Percentiles rank a stretch among this genome's conserved stretches.
phyloP scores from a whole-genome alignment of 1,140 invertebrate genomes.

The Diploscapter pachys region DNA sequence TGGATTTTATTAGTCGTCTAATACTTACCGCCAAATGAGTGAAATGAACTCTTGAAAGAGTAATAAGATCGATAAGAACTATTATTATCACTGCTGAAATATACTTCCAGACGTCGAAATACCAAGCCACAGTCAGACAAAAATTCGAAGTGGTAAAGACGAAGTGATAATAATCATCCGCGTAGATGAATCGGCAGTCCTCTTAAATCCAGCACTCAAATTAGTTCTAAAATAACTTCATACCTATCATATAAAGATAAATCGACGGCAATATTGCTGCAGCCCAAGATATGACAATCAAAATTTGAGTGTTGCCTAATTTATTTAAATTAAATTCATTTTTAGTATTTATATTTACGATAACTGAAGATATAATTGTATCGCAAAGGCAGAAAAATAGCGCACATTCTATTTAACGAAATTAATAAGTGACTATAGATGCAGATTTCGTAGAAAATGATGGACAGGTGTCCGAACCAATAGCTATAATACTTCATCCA shows the following conservation, averaged over 20 bases:
- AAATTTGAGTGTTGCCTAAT: constrained; percentile 5
- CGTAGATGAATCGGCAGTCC: constrained; percentile 15
- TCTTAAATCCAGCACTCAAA: constrained; percentile 8
- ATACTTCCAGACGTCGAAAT: constrained; percentile 29
- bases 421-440: constrained; percentile 27
- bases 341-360: not conserved
- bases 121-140: not conserved
- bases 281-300: constrained; percentile 5
- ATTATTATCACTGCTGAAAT: constrained; percentile 9
- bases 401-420: constrained; percentile 22
- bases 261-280: constrained; percentile 19
- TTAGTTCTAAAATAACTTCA: not conserved
- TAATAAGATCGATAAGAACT: constrained; percentile 12
- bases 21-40: not conserved
- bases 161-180: constrained; percentile 16
- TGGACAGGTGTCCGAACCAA: constrained; percentile 10
- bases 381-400: constrained; percentile 18
- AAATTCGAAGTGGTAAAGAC: constrained; percentile 11
- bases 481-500: constrained; percentile 4
- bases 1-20: too few relatives aligned
- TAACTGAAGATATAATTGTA: constrained; percentile 20
- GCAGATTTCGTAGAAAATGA: constrained; percentile 32
- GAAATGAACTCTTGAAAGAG: constrained; percentile 8
- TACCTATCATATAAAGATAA: constrained; percentile 15
- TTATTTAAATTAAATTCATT: constrained; percentile 10